These are phyloP conservation scores for Paraplagusia blochii DNA, from an alignment of 2,113 vertebrate species.

Conservation along the genomic window DNA sequence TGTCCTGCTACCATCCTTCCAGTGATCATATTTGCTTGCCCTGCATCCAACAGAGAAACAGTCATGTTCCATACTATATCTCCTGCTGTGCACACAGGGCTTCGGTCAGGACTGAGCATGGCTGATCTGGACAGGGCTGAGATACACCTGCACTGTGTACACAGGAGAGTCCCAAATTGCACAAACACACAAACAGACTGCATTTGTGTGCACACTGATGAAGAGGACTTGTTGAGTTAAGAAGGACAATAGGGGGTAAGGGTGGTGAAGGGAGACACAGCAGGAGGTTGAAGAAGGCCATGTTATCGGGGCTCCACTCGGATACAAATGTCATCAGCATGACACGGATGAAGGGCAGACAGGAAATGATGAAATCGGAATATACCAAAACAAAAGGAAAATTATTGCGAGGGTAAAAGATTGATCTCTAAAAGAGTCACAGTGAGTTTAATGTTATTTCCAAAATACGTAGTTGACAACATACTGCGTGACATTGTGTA, in stretches of 20 bases:
- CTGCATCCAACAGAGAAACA: constrained; percentile 44
- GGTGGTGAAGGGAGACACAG: constrained; percentile 47
- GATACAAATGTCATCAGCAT: constrained; percentile 68
- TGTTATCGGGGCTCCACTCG: constrained; percentile 42
- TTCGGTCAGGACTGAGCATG: constrained; percentile 33
- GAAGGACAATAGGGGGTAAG: constrained; percentile 47
- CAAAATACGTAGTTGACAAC: no score
- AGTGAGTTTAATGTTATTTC: no score
- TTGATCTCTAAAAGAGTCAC: no score
- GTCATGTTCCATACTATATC: constrained; percentile 31
- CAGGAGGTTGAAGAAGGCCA: constrained; percentile 67
- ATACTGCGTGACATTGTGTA: no score
- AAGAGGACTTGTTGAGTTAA: constrained; percentile 56
- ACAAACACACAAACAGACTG: constrained; percentile 31
- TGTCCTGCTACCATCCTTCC: constrained; percentile 2
- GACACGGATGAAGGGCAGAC: constrained; percentile 45
- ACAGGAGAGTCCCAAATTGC: constrained; percentile 35
- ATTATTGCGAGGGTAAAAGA: no score
- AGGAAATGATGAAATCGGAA: constrained; percentile 9
- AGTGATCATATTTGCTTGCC: constrained; percentile 34
- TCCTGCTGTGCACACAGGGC: constrained; percentile 52
- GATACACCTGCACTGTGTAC: constrained; percentile 49
- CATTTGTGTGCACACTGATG: constrained; percentile 27
- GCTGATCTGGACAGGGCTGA: constrained; percentile 53
- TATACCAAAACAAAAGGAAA: background rate